Evolutionary conservation across 2,888 invertebrate species (phyloP).

Genomic region (Synergus itoensis): DNA sequence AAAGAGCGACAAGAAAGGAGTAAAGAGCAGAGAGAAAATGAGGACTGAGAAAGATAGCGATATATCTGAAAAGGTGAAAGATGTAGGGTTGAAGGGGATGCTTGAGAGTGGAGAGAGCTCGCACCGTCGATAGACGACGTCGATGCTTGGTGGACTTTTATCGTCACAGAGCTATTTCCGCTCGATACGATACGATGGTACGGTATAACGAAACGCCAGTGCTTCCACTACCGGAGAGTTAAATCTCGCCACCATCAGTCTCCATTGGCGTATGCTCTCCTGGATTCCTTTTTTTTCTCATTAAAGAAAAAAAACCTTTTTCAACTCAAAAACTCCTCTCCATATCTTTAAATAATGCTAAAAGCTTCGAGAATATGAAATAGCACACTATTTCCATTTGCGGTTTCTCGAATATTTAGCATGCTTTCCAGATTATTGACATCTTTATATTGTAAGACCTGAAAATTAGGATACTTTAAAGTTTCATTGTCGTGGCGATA

Average conservation of each 20-base stretch:
- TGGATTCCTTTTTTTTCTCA: background rate
- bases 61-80: slow-evolving; percentile 27
- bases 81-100: slow-evolving; percentile 23
- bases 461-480: background rate
- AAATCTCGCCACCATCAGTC: slow-evolving; percentile 32
- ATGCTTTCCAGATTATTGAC: background rate
- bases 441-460: background rate
- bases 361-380: background rate
- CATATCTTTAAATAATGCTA: background rate
- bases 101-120: slow-evolving; percentile 7
- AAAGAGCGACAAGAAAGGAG: background rate
- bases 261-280: slow-evolving; percentile 34
- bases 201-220: slow-evolving; percentile 33
- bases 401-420: background rate
- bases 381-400: background rate
- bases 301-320: background rate
- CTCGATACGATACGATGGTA: slow-evolving; percentile 51
- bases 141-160: slow-evolving; percentile 52
- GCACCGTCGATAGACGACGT: slow-evolving; percentile 20
- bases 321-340: background rate
- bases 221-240: slow-evolving; percentile 25
- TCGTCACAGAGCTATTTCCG: slow-evolving; percentile 60
- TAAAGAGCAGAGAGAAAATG: slow-evolving; percentile 39
- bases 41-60: slow-evolving; percentile 38
- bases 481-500: no score